Evolutionary conservation across 2,888 invertebrate genomes (phyloP).

Genomic region (Lysandra coridon): DNA sequence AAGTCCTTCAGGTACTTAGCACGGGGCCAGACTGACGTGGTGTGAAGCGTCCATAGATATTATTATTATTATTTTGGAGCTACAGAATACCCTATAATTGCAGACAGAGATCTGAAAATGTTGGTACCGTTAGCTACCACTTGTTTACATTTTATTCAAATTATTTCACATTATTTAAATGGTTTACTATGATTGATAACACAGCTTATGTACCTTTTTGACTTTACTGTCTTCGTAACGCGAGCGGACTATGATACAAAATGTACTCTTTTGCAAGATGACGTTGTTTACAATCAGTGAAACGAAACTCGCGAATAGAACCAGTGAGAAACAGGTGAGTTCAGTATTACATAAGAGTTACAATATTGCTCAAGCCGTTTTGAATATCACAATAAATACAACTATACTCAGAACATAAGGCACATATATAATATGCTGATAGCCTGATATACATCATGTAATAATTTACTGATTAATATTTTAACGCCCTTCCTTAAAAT

Average conservation of each 20-base stretch:
- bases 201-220: neutral
- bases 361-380: neutral
- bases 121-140: no score
- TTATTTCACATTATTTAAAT: no score
- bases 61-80: no score
- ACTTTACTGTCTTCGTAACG: neutral
- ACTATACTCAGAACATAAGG: neutral
- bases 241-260: neutral
- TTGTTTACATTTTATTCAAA: no score
- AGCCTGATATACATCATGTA: neutral
- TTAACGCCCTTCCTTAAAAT: neutral
- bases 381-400: constrained; percentile 1
- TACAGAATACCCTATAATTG: no score
- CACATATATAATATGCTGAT: neutral
- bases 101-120: no score
- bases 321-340: neutral
- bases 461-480: neutral
- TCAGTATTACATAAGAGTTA: neutral
- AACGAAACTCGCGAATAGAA: neutral
- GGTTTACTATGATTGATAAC: no score
- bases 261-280: neutral
- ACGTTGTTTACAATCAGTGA: neutral
- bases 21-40: no score
- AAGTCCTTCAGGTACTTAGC: no score
- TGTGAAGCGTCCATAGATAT: no score